phyloP scores from a whole-genome alignment of 2,113 vertebrate species.

The Hystrix cristata region DNA sequence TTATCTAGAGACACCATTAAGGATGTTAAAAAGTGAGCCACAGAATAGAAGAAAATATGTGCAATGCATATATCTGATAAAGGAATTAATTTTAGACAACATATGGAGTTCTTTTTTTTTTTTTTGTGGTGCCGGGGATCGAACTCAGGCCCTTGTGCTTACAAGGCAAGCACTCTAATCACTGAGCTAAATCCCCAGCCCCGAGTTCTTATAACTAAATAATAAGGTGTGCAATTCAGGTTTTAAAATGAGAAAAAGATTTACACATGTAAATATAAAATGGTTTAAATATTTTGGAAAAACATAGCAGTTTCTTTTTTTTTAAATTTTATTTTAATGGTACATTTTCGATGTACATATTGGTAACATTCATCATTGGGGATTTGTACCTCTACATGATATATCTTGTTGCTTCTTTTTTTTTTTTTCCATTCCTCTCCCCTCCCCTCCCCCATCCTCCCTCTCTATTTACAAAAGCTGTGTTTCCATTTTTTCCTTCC shows the following conservation, averaged over 20 bases:
- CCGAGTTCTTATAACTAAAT: conserved; percentile 3
- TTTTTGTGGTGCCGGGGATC: too few species aligned
- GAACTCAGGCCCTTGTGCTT: too few species aligned
- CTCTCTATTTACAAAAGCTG: too few species aligned
- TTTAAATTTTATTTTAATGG: not conserved
- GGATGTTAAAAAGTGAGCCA: not conserved
- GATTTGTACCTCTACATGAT: too few species aligned
- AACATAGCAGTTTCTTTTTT: not conserved
- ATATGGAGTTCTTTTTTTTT: not conserved
- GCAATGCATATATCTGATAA: conserved; percentile 8
- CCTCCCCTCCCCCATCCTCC: too few species aligned
- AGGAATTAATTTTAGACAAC: conserved; percentile 39
- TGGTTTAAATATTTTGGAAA: conserved; percentile 31
- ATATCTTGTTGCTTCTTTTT: too few species aligned
- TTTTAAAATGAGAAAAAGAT: conserved; percentile 26
- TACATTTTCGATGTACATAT: too few species aligned
- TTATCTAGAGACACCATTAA: conserved; percentile 9
- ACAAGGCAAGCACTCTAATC: too few species aligned
- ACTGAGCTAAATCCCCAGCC: too few species aligned
- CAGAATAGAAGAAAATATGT: not conserved
- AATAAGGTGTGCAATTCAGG: not conserved
- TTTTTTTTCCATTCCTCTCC: too few species aligned
- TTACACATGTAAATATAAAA: conserved; percentile 38
- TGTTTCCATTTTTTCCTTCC: too few species aligned
- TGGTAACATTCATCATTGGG: too few species aligned